Evolutionary conservation across 2,113 vertebrate genomes (phyloP).

Genomic region (Dipodomys merriami): DNA sequence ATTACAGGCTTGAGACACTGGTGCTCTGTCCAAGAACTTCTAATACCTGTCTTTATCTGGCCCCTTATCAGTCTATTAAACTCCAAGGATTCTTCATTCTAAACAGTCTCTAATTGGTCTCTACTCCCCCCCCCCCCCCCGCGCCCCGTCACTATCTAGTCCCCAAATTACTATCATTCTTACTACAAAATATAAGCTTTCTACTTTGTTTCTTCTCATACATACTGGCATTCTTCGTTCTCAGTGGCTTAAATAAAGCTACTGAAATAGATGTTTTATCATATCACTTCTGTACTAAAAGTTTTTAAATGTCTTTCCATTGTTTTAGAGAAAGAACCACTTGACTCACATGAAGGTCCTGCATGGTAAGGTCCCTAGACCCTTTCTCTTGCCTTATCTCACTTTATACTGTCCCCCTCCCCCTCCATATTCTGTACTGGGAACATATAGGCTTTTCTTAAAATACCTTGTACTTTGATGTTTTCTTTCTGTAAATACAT

Average conservation of each 20-base stretch:
- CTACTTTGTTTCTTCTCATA: background rate
- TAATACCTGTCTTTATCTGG: background rate
- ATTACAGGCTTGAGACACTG: too few relatives aligned
- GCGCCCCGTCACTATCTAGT: background rate
- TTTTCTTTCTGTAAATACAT: background rate
- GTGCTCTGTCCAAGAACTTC: background rate
- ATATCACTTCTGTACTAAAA: background rate
- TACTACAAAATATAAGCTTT: background rate
- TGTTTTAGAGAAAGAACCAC: background rate
- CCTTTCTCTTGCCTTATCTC: background rate
- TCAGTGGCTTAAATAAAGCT: background rate
- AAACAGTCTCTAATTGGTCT: background rate
- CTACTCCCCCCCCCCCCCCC: background rate
- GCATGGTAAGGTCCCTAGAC: background rate
- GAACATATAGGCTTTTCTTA: background rate
- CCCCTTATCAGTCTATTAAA: background rate
- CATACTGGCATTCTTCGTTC: background rate
- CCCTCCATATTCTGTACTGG: background rate
- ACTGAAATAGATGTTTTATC: background rate
- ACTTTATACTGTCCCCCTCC: background rate
- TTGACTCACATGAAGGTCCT: background rate
- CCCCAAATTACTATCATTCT: background rate
- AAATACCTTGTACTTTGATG: background rate
- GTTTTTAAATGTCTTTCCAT: background rate
- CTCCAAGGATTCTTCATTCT: background rate